Evolutionary conservation across 2,113 vertebrate species (phyloP), one percentile per base, ranked within the genome.

Genomic region (Hucho hucho): DNA sequence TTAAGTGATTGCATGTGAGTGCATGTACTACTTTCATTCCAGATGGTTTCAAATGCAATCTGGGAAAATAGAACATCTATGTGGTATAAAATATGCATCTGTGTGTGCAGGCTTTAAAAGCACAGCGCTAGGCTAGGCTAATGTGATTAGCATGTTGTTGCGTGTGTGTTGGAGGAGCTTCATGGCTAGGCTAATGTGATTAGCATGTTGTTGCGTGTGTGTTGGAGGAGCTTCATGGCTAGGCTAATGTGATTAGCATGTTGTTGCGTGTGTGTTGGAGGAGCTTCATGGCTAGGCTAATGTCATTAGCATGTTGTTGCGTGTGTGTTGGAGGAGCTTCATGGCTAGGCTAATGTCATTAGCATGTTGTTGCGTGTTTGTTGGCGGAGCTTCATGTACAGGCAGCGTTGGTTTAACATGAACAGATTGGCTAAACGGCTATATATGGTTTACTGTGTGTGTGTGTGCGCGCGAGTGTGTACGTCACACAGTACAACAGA

Each of bases 401-500:
- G 64, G 22, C 59, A 64, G 11, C 43, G 43, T 61, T 74, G 22
- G 13, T 20, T 64, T 76, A 58, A 63, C 72, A 78, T 75, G 72
- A 81, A 83, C 79, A 83, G 84, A 86, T 84, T 78, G 78, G 73
- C 78, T 58, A 28, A 28, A 28, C 4, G 53, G 53, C 53, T 58
- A 20, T 4, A 18, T 20, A 11, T 58, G 53, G 14, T 4, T 3
- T 28, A 28, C 28, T 3, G 18, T 4, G 53, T 20, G 53, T 46
- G 43, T 4, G 43, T 46, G 43, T 46, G 43, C 4, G 28, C 81
- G 82, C 77, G 77, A 80, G 86, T 84, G 85, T 69, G 77, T 74
- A 88, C 3, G 64, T 82, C 67, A 83, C 65, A 86, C 82, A 86
- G 87, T 87, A 90, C 86, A 88, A 82, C 84, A 84, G 88, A 87